These are phyloP conservation scores for Leptinotarsa juncta DNA, from an alignment of 2,888 invertebrate genomes.

Conservation along the genomic window DNA sequence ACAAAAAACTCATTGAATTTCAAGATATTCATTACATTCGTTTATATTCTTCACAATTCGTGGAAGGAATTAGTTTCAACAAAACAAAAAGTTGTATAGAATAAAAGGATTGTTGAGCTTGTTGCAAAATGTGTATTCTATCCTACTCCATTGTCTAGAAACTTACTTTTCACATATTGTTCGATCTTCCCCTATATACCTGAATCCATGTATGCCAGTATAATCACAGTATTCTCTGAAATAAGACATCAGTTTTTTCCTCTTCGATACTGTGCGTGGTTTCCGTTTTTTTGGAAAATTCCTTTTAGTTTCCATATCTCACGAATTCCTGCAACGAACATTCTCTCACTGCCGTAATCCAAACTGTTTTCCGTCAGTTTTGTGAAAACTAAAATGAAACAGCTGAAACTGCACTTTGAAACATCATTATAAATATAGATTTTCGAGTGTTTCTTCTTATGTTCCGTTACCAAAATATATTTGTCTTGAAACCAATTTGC, in stretches of 20 bases:
- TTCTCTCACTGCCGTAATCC: not conserved
- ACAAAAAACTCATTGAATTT: too few species aligned
- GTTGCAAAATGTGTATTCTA: too few species aligned
- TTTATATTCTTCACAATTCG: too few species aligned
- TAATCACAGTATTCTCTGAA: conserved; percentile 57
- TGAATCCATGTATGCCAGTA: conserved; percentile 61
- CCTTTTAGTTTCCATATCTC: not conserved
- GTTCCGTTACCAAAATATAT: not conserved
- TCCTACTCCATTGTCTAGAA: not conserved
- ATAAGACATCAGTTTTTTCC: conserved; percentile 35
- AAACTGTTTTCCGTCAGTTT: not conserved
- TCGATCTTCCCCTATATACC: conserved; percentile 59
- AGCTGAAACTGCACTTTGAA: not conserved
- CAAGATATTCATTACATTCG: too few species aligned
- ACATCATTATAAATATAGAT: conserved; percentile 5
- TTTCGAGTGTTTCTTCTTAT: not conserved
- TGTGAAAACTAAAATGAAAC: not conserved
- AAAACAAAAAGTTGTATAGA: too few species aligned
- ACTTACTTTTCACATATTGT: conserved; percentile 54
- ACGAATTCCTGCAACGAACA: not conserved
- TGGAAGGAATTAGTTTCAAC: too few species aligned
- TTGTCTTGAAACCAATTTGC: not conserved
- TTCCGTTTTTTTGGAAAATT: not conserved
- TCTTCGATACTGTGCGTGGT: not conserved
- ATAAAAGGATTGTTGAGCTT: too few species aligned